Conservation (phyloP, 1,140 invertebrate species). For the Tribolium castaneum region DNA sequence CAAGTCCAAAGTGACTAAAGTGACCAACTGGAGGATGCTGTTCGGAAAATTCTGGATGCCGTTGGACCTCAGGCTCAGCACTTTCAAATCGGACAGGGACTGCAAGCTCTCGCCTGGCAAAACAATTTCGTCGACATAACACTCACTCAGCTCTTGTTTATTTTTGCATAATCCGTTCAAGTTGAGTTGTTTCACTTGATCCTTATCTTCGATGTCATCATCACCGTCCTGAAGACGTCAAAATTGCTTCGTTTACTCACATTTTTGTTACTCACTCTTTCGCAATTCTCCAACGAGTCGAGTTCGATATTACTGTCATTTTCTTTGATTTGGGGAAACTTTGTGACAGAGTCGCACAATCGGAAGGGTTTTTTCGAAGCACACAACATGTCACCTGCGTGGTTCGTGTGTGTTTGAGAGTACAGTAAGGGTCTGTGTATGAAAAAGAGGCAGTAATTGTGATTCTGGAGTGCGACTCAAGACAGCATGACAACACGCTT, state of each 20-base stretch:
- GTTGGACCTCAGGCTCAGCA: slow-evolving; percentile 71
- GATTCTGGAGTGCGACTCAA: slow-evolving; percentile 59
- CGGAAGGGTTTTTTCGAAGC: slow-evolving; percentile 54
- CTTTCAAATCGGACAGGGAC: slow-evolving; percentile 63
- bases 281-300: slow-evolving; percentile 59
- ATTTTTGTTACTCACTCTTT: slow-evolving; percentile 36
- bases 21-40: slow-evolving; percentile 69
- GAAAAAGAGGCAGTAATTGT: slow-evolving; percentile 54
- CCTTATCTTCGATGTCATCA: neutral
- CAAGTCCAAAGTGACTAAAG: slow-evolving; percentile 75
- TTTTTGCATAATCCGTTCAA: slow-evolving; percentile 59
- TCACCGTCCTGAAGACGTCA: neutral
- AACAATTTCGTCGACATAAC: slow-evolving; percentile 60
- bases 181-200: slow-evolving; percentile 56
- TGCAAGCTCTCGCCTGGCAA: slow-evolving; percentile 58
- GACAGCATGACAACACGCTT: slow-evolving; percentile 62
- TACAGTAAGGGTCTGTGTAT: slow-evolving; percentile 16
- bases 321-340: slow-evolving; percentile 52
- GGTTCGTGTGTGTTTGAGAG: slow-evolving; percentile 13
- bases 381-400: slow-evolving; percentile 21
- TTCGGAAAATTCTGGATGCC: slow-evolving; percentile 69
- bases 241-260: neutral
- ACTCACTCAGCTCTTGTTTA: slow-evolving; percentile 45
- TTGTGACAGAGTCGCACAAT: slow-evolving; percentile 51
- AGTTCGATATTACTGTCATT: slow-evolving; percentile 57